phyloP scores from a whole-genome alignment of 2,888 invertebrate genomes.

The Agriopis marginaria region DNA sequence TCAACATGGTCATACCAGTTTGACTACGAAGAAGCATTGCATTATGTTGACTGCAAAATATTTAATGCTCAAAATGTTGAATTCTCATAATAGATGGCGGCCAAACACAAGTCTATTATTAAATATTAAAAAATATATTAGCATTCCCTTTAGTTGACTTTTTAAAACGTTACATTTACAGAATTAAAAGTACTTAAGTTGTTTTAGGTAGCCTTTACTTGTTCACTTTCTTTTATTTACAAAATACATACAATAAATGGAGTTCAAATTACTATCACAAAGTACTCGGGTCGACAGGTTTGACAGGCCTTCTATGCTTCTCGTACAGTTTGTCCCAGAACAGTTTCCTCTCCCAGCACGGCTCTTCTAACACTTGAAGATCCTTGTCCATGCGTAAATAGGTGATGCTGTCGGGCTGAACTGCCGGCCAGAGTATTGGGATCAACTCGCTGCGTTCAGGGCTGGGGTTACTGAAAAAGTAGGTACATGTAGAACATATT shows the following conservation, averaged over 20 bases:
- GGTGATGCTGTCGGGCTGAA: conserved; percentile 37
- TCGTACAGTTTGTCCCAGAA: conserved; percentile 52
- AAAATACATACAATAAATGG: neutral
- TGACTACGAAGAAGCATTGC: no score
- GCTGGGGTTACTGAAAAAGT: conserved; percentile 49
- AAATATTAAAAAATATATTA: no score
- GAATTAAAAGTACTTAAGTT: no score
- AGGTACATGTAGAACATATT: neutral
- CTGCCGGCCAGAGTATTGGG: conserved; percentile 50
- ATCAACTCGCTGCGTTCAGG: conserved; percentile 42
- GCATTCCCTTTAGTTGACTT: no score
- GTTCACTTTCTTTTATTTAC: neutral
- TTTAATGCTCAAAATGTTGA: no score
- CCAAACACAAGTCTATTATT: no score
- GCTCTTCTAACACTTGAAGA: conserved; percentile 45
- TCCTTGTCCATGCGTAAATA: conserved; percentile 47
- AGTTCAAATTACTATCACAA: conserved; percentile 1
- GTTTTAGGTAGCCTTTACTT: neutral
- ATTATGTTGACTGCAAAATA: no score
- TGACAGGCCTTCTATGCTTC: conserved; percentile 37
- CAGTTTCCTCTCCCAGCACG: conserved; percentile 47
- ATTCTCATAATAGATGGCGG: no score
- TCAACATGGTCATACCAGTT: no score
- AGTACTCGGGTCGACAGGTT: conserved; percentile 17
- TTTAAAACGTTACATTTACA: no score